phyloP scores from a whole-genome alignment of 2,888 invertebrate species.

The Idaea aversata region DNA sequence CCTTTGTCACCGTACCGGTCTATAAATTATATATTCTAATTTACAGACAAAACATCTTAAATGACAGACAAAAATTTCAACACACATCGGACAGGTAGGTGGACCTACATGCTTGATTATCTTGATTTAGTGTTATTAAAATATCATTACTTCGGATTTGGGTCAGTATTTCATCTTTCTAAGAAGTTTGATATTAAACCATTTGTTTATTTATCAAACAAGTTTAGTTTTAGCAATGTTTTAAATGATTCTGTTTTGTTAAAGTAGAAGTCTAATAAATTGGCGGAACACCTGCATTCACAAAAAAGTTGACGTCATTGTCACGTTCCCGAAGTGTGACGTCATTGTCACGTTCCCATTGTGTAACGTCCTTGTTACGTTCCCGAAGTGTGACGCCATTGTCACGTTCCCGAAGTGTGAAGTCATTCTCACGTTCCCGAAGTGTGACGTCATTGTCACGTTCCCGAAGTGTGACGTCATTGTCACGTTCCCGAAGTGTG shows the following conservation, averaged over 20 bases:
- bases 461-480: no score
- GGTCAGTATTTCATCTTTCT: background rate
- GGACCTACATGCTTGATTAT: background rate
- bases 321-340: no score
- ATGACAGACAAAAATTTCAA: background rate
- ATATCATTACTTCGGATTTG: background rate
- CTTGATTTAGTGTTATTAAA: background rate
- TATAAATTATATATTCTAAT: background rate
- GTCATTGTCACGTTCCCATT: no score
- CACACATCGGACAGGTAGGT: background rate
- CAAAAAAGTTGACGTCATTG: no score
- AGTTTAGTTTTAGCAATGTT: background rate
- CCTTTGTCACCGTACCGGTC: background rate
- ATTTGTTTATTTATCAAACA: background rate
- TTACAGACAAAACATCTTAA: background rate
- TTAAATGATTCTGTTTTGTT: conserved; percentile 4
- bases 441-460: no score
- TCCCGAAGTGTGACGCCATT: no score
- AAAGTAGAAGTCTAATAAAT: no score
- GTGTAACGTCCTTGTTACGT: no score
- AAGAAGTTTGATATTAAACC: background rate
- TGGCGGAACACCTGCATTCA: no score
- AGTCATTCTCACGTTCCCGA: no score
- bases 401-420: no score
- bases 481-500: no score